Evolutionary conservation across 2,113 vertebrate genomes (phyloP), one percentile per base, ranked within the genome.

Genomic region (Pholis gunnellus): DNA sequence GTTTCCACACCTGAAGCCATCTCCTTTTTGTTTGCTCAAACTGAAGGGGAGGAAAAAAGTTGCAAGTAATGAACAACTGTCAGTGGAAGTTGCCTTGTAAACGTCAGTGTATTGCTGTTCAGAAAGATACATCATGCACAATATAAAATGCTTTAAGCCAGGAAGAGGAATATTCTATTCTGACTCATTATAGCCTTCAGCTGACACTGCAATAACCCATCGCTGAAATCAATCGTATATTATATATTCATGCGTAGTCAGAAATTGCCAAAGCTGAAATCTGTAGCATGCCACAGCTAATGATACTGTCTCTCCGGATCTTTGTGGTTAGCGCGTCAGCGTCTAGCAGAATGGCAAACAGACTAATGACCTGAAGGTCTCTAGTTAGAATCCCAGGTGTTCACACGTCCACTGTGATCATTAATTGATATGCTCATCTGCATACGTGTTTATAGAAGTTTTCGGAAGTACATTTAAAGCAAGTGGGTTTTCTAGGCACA

Each of bases 321-420:
- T 84, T 52, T 73, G 52, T 80, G 60, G 70, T 88, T 83, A 72
- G 64, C 22, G 18, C 42, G 70, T 65, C 34, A 54, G 60, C 68
- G 29, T 89, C 11, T 67, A 82, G 52, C 83, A 87, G 72, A 82
- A 54, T 76, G 54, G 74, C 50, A 83, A 83, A 89, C 78, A 86
- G 77, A 82, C 67, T 42, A 79, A 84, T 90, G 78, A 89, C 76
- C 76, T 66, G 34, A 48, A 72, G 81, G 84, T 87, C 79, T 72
- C 69, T 40, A 57, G 85, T 84, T 85, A 86, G 82, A 92, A 83
- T 92, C 87, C 87, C 83, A 90, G 89, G 89, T 92, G 87, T 89
- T 88, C 84, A 83, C 79, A 83, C 88, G 82, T 86, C 61, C 69
- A 67, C 78, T 57, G 40, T 87, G 78, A 87, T 78, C 48, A 75